These are phyloP conservation scores for Hippocampus mohnikei DNA, from an alignment of 2,113 vertebrate species.

Conservation along the genomic window DNA sequence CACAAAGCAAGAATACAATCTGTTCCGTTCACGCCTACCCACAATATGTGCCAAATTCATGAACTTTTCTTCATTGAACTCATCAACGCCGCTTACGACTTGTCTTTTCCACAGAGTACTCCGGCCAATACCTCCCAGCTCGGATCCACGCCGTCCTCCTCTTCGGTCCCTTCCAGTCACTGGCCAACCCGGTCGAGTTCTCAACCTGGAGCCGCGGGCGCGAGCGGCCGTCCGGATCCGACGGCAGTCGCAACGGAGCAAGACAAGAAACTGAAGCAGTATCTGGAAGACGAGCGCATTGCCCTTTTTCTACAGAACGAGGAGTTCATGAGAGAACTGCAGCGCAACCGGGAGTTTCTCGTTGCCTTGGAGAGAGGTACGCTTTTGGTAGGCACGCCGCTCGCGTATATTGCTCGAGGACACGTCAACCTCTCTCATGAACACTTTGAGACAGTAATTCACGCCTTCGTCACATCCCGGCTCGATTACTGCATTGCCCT, in stretches of 20 bases:
- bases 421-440: neutral
- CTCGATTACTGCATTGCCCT: no score
- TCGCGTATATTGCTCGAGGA: neutral
- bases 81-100: neutral
- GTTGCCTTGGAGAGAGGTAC: slow-evolving; percentile 92
- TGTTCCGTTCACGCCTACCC: no score
- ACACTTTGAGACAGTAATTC: no score
- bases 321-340: slow-evolving; percentile 96
- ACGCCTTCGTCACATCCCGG: no score
- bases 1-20: no score
- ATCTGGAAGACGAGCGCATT: slow-evolving; percentile 92
- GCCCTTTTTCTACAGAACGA: slow-evolving; percentile 95
- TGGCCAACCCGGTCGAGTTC: slow-evolving; percentile 33
- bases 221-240: slow-evolving; percentile 20
- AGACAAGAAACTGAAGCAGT: slow-evolving; percentile 90
- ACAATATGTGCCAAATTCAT: no score
- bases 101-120: slow-evolving; percentile 56
- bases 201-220: slow-evolving; percentile 38
- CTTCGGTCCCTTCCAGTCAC: slow-evolving; percentile 56
- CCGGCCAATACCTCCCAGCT: slow-evolving; percentile 59
- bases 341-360: slow-evolving; percentile 93
- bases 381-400: neutral
- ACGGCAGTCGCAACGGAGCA: slow-evolving; percentile 71
- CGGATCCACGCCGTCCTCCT: slow-evolving; percentile 57
- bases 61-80: no score